phyloP scores from a whole-genome alignment of 2,888 invertebrate species.

The Acleris laterana region DNA sequence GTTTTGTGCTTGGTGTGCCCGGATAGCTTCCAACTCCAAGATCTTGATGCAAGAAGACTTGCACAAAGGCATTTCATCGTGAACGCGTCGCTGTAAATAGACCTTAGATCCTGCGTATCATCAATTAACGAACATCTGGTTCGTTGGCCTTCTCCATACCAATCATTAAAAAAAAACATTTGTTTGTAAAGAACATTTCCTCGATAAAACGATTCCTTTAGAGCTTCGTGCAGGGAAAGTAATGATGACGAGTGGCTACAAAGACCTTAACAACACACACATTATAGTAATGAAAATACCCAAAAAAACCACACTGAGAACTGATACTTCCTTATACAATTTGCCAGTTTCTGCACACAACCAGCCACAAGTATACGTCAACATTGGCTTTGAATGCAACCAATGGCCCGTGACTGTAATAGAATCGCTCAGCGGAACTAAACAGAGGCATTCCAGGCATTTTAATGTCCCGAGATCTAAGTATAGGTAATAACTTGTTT shows the following conservation, averaged over 20 bases:
- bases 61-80: no score
- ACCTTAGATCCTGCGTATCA: no score
- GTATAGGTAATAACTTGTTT: conserved; percentile 27
- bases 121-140: neutral
- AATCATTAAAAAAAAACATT: neutral
- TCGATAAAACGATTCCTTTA: no score
- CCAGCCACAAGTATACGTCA: conserved; percentile 14
- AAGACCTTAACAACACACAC: no score
- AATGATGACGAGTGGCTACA: no score
- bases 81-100: no score
- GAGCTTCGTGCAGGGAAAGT: no score
- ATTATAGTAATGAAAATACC: no score
- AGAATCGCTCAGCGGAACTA: conserved; percentile 41
- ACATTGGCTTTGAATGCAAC: conserved; percentile 62
- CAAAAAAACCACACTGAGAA: neutral
- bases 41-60: no score
- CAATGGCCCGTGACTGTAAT: conserved; percentile 62
- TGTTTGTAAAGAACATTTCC: no score
- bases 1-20: no score
- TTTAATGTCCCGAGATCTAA: conserved; percentile 24
- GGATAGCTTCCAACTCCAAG: no score
- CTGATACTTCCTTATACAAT: conserved; percentile 1
- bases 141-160: neutral
- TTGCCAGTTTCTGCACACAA: conserved; percentile 20
- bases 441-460: conserved; percentile 22